Base-by-base conservation (phyloP, 2,113 vertebrate genomes). In the Atlantisia rogersi region DNA sequence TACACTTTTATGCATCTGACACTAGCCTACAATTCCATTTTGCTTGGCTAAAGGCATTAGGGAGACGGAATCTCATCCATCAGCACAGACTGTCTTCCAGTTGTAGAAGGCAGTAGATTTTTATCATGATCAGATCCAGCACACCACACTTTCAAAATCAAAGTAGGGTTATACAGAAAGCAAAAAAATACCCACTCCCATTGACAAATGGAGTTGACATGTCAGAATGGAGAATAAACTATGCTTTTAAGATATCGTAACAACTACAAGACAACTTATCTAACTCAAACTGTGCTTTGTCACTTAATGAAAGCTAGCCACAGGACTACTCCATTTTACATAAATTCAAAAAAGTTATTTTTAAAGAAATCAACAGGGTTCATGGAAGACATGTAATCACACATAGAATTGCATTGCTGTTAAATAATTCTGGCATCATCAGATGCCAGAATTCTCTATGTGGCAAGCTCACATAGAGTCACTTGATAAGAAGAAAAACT, bases 321-420 rank as follows among this genome's bases (percentile, higher is more conserved):
- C 13, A 64, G 7, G 11, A 44, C 12, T 55, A 59, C 5, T 46
- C 24, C 11, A 32, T 65, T 76, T 68, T 29, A 65, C 35, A 35
- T 71, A 3, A 26, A 35, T 78, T 50, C 31, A 42, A n/a, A 71
- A 90, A n/a, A 44, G 2, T 29, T 5, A 4, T 5, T 69, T 74
- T 52, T 26, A 37, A 77, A 69, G 19, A 65, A 67, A 63, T 19
- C 20, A 46, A 50, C 10, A 3, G 4, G 12, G 55, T 94, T 67
- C 2, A 0, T 24, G 69, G n/a, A 55, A 46, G 9, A 42, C 9
- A 73, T 0, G 1, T 92, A 75, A 53, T 58, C 29, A 69, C 20
- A 83, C 5, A 35, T 8, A 40, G 67, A 77, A 21, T n/a, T 29
- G 56, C 4, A 22, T 25, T 75, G 35, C 35, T 5, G 16, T 48